Conservation (phyloP, 2,113 vertebrate species). For the Pollimyrus isidori region DNA sequence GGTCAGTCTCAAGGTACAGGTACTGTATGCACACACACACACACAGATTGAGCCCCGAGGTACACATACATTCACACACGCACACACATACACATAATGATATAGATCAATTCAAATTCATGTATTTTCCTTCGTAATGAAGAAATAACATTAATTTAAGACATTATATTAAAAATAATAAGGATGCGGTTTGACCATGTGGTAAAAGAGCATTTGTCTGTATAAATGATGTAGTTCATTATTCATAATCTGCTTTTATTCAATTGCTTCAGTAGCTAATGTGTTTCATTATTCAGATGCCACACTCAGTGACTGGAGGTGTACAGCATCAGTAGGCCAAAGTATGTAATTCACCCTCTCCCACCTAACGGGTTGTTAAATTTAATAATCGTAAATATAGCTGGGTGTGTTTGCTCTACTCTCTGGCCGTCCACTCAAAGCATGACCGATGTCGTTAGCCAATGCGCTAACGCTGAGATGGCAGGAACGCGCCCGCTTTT, state of each 20-base stretch:
- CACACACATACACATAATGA: background rate
- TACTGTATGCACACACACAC: background rate
- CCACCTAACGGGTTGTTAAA: slow-evolving; percentile 8
- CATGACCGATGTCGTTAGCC: background rate
- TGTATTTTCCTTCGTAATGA: background rate
- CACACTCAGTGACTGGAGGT: background rate
- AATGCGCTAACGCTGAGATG: background rate
- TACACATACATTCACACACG: too few relatives aligned
- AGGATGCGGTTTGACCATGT: background rate
- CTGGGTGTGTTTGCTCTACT: background rate
- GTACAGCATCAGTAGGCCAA: background rate
- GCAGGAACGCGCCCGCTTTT: background rate
- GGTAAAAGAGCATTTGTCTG: background rate
- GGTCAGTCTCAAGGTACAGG: background rate
- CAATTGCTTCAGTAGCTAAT: background rate
- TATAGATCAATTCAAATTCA: background rate
- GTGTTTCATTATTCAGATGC: background rate
- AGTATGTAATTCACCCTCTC: background rate
- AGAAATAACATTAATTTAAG: background rate
- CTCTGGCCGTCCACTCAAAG: background rate
- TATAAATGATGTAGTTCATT: background rate
- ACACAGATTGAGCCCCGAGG: too few relatives aligned
- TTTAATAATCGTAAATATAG: slow-evolving; percentile 5
- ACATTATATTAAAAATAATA: background rate
- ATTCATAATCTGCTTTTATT: background rate